Conservation (phyloP, 2,888 invertebrate genomes). For the Helleia helle region DNA sequence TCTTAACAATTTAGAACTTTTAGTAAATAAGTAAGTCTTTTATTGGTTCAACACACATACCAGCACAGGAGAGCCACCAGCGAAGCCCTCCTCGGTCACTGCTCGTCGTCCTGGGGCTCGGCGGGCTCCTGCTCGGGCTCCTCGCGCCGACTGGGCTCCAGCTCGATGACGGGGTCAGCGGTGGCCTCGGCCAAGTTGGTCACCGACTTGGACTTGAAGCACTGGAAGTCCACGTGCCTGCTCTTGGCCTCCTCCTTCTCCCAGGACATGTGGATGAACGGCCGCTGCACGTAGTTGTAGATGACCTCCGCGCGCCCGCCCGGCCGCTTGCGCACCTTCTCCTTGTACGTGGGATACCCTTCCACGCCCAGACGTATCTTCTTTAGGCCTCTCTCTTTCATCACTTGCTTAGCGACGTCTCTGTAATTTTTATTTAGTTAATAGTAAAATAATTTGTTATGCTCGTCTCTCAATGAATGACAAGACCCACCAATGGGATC, state of each 20-base stretch:
- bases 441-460: too few relatives aligned
- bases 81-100: slow-evolving; percentile 33
- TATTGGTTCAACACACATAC: slow-evolving; percentile 17
- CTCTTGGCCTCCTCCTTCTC: slow-evolving; percentile 99
- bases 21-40: slow-evolving; percentile 2
- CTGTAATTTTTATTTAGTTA: too few relatives aligned
- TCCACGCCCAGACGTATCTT: slow-evolving; percentile 99
- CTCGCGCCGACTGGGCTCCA: slow-evolving; percentile 69
- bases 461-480: too few relatives aligned
- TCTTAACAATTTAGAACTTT: neutral
- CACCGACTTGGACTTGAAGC: slow-evolving; percentile 97
- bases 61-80: slow-evolving; percentile 33
- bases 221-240: slow-evolving; percentile 99
- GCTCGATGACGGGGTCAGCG: slow-evolving; percentile 86
- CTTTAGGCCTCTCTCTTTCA: slow-evolving; percentile 98
- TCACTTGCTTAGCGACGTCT: slow-evolving; percentile 98
- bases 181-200: slow-evolving; percentile 97
- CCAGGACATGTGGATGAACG: slow-evolving; percentile 99
- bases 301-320: slow-evolving; percentile 97
- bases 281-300: slow-evolving; percentile 99
- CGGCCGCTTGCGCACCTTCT: slow-evolving; percentile 96
- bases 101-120: slow-evolving; percentile 31
- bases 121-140: slow-evolving; percentile 34
- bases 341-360: slow-evolving; percentile 99
- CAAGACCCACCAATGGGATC: too few relatives aligned